These are phyloP conservation scores for Plumapathes pennacea DNA, from an alignment of 92 coral and sea anemone species.

Conservation along the genomic window DNA sequence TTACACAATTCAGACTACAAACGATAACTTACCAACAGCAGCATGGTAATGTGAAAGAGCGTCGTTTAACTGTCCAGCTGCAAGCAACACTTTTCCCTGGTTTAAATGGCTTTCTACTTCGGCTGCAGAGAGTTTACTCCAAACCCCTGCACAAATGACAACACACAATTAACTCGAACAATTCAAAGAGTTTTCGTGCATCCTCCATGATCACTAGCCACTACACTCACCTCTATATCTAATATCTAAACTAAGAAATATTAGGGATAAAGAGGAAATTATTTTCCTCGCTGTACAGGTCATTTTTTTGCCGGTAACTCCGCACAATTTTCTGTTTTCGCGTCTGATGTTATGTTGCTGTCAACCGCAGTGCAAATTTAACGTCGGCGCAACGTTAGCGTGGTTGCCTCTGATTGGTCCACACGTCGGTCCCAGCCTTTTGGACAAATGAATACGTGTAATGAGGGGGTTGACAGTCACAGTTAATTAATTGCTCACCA, in stretches of 20 bases:
- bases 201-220: background rate
- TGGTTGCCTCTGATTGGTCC: slow-evolving; percentile 94
- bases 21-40: slow-evolving; percentile 76
- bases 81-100: slow-evolving; percentile 77
- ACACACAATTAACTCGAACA: background rate
- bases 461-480: no score
- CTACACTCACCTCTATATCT: slow-evolving; percentile 53
- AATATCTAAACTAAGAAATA: slow-evolving; percentile 35
- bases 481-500: no score
- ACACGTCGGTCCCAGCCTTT: slow-evolving; percentile 8
- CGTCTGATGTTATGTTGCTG: slow-evolving; percentile 19
- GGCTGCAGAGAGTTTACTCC: slow-evolving; percentile 64
- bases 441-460: no score
- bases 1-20: background rate
- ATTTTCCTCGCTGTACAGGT: slow-evolving; percentile 72
- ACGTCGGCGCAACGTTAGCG: slow-evolving; percentile 88
- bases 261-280: slow-evolving; percentile 55
- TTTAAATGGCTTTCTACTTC: slow-evolving; percentile 88
- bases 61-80: slow-evolving; percentile 93
- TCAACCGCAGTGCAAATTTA: slow-evolving; percentile 77
- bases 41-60: slow-evolving; percentile 95
- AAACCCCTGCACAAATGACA: slow-evolving; percentile 47
- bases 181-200: slow-evolving; percentile 18
- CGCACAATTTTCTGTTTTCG: slow-evolving; percentile 25
- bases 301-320: slow-evolving; percentile 20